These are phyloP conservation scores for Archips crataeganus DNA, from an alignment of 2,888 invertebrate genomes.

Conservation along the genomic window DNA sequence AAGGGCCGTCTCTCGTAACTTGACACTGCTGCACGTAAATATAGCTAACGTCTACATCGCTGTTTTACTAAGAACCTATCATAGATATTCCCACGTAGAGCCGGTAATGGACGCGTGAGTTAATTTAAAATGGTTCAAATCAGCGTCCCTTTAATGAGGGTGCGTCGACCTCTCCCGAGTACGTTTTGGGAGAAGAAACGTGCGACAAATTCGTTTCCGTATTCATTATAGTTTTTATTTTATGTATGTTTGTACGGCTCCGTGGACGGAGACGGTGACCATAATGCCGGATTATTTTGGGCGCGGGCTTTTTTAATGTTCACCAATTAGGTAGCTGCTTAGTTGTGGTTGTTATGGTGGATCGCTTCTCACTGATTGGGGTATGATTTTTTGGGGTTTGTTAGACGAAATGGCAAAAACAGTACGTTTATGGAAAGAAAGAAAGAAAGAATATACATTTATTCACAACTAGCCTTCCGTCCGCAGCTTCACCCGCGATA, in stretches of 20 bases:
- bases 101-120: conserved; percentile 57
- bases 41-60: conserved; percentile 65
- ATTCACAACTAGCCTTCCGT: too few relatives aligned
- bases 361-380: neutral
- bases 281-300: conserved; percentile 5
- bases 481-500: too few relatives aligned
- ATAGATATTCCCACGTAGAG: conserved; percentile 19
- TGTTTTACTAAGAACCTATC: neutral
- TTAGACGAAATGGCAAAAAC: too few relatives aligned
- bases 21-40: conserved; percentile 59
- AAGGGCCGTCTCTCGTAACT: conserved; percentile 62
- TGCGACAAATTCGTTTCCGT: conserved; percentile 74
- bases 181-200: conserved; percentile 71
- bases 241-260: conserved; percentile 31
- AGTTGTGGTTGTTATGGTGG: neutral
- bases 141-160: conserved; percentile 81
- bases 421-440: too few relatives aligned
- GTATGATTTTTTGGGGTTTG: neutral
- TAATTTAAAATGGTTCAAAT: conserved; percentile 69
- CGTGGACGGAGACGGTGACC: conserved; percentile 18
- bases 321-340: conserved; percentile 8
- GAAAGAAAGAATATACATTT: too few relatives aligned
- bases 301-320: conserved; percentile 5
- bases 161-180: conserved; percentile 77
- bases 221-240: conserved; percentile 47